Base-by-base conservation (phyloP, 1,140 invertebrate genomes). In the Drosophila murphyi region DNA sequence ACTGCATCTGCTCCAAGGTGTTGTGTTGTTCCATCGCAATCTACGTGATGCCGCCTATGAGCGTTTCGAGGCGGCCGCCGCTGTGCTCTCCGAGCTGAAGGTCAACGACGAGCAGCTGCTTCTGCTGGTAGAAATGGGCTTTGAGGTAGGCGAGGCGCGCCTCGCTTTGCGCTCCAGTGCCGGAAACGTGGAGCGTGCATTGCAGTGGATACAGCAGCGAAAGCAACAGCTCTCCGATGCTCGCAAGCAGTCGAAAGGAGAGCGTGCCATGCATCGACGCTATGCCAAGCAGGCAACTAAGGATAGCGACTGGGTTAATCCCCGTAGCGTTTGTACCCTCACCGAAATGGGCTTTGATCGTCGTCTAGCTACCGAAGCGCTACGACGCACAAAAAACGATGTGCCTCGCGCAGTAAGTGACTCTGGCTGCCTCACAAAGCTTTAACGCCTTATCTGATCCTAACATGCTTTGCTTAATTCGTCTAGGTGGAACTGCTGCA, bases 1-100 rank as follows among this genome's bases (percentile, higher is more conserved):
- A 3, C 93, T 97, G 6, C 96, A 97, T 92, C 91, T 97, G 35
- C 93, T 97, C 12, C 96, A 97, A 93, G 96, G 95, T 1, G 95
- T 97, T 57, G 94, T 96, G 5, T 93, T 95, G 1, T 97, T 95
- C 91, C 96, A 97, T 88, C 95, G 96, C 91, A 96, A 96, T 80
- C 94, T 94, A 69, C 91, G 95, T 0, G 81, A 93, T 3, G 94
- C 95, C 68, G 95, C 96, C 0, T 93, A 93, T 31, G 77, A 86
- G 31, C 88, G 95, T 3, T 92, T 97, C 2, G 91, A 93, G 45
- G 92, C 94, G 64, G 96, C 95, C 0, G 94, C 96, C 76, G 47
- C 59, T 0, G 95, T 96, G 87, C 86, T 96, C 2, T 89, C 92
- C 29, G 92, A 88, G 34, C 89, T 97, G 0, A 94, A 95, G 92